Percentiles rank a stretch among this genome's conserved stretches.
Evolutionary conservation across 2,797 vertebrate species (phyloP).

Genomic region (Gila robusta): DNA sequence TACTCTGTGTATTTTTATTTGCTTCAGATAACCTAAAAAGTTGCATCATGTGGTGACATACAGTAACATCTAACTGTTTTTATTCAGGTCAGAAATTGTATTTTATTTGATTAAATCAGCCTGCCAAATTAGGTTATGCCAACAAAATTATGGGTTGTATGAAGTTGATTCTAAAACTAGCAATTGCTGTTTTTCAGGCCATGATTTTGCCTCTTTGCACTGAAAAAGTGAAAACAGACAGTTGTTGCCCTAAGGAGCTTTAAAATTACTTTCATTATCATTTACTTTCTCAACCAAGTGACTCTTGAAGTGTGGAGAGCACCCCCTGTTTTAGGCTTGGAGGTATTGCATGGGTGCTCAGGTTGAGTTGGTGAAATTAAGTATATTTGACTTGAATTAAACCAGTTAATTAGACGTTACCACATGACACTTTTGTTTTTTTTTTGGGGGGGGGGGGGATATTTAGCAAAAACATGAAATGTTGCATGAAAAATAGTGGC

Average conservation of each 20-base stretch:
- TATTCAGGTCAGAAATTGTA: neutral
- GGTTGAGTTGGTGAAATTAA: neutral
- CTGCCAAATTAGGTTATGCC: neutral
- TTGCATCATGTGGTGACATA: neutral
- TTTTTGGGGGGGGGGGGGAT: too few species aligned
- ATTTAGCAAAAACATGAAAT: neutral
- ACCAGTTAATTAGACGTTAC: neutral
- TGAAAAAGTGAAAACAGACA: neutral
- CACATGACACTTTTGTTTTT: too few species aligned
- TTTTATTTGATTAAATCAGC: neutral
- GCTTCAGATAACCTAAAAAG: neutral
- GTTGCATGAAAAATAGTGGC: neutral
- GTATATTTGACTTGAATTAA: neutral
- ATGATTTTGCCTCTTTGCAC: neutral
- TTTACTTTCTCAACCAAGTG: neutral
- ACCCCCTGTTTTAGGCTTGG: neutral
- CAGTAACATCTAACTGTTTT: neutral
- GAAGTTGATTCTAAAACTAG: neutral
- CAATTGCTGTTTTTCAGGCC: neutral
- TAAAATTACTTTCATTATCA: constrained; percentile 6
- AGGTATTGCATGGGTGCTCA: neutral
- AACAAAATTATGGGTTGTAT: neutral
- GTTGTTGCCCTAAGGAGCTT: neutral
- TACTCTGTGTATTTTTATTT: neutral
- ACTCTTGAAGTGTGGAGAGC: neutral